A percentile compares a stretch with the other conserved stretches of the same genome.
Evolutionary conservation across 2,113 vertebrate species (phyloP).

Genomic region (Paraplagusia blochii): DNA sequence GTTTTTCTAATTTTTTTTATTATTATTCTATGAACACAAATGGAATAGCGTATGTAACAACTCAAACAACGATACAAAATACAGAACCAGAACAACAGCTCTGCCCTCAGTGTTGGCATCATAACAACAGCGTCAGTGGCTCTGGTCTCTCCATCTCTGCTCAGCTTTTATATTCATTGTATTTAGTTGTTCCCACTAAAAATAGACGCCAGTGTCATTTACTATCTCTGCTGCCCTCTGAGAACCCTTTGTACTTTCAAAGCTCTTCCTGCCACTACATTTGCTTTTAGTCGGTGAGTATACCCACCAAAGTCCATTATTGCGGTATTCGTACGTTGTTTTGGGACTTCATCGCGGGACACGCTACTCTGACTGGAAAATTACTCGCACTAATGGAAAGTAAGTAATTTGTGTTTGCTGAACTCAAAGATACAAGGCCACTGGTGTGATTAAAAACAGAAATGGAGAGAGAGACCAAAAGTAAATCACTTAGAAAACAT

Average conservation of each 20-base stretch:
- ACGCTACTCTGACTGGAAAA: neutral
- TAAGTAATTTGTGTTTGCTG: neutral
- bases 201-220: slow-evolving; percentile 65
- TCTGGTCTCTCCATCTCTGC: slow-evolving; percentile 47
- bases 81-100: slow-evolving; percentile 7
- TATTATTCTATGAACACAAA: too few relatives aligned
- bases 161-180: slow-evolving; percentile 53
- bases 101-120: slow-evolving; percentile 23
- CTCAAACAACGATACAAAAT: neutral
- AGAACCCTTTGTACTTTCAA: slow-evolving; percentile 47
- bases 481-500: too few relatives aligned
- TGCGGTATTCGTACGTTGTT: slow-evolving; percentile 2
- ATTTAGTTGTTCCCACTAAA: slow-evolving; percentile 54
- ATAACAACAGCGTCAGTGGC: slow-evolving; percentile 47
- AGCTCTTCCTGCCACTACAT: slow-evolving; percentile 31
- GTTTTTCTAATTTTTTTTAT: too few relatives aligned
- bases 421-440: neutral
- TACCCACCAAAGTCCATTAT: slow-evolving; percentile 6
- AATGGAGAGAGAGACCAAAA: too few relatives aligned
- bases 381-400: neutral
- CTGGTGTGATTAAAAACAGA: neutral
- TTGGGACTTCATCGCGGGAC: neutral
- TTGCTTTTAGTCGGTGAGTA: slow-evolving; percentile 22
- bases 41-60: neutral
- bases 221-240: slow-evolving; percentile 48